Evolutionary conservation across 2,113 vertebrate genomes (phyloP), one percentile per base, ranked within the genome.

Genomic region (Rhabdomys dilectus): DNA sequence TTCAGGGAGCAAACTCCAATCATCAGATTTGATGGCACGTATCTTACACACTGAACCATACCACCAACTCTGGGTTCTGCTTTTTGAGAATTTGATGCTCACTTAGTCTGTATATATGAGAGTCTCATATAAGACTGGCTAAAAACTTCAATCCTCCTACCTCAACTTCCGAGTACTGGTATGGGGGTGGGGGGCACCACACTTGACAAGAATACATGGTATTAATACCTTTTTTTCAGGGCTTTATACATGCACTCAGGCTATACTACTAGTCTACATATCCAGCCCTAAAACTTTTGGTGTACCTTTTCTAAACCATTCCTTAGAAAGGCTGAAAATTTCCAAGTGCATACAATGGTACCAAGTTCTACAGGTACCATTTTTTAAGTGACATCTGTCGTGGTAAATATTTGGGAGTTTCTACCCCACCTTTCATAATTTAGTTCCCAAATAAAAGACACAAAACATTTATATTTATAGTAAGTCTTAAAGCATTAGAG

Each of bases 301-400:
- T 80, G 51, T 42, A 48, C 68, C 53, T 60, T 78, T 58, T 75
- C 42, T 31, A 89, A 93, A 93, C 2, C 39, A 21, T 24, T 45
- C 64, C 81, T 95, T 31, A 89, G 31, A 91, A 91, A 95, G 58
- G 34, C 16, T 19, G 34, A 84, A 16, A 80, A 17, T 84, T n/a
- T 81, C 66, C 22, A 72, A 64, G n/a, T 45, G 45, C 45, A 45
- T 45, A 45, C 3, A 45, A 45, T 45, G 45, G 45, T 45, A 45
- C 45, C 45, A 45, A 45, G 45, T 45, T 45, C 45, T 45, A 45
- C 45, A 70, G 7, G 5, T 7, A 4, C 6, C 42, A 87, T 53
- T 91, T 97, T 97, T 95, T 39, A 90, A 76, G 91, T 81, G 34
- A 70, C 17, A 76, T 21, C 66, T 68, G 31, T 68, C 4, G 26